Evolutionary conservation across 2,113 vertebrate species (phyloP), one percentile per base, ranked within the genome.

Genomic region (Rhinopomastus cyanomelas): DNA sequence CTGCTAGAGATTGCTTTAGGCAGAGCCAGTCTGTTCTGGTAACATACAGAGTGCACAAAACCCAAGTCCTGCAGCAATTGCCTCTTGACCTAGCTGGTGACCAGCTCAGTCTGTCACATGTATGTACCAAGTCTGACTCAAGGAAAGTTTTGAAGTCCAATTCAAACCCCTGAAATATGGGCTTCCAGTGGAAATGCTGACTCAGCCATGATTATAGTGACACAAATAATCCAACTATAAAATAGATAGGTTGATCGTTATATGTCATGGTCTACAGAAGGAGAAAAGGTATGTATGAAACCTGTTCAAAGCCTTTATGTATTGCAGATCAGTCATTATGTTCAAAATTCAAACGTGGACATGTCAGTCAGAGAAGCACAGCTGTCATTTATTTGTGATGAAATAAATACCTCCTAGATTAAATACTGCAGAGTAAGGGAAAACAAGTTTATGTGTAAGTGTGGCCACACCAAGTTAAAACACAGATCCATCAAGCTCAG

Each of bases 141-240:
- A 94, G 81, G 79, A 89, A 97, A 96, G 89, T 96, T 96, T 96
- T 89, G 94, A 93, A 81, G 78, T 94, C 81, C 91, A 92, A 95
- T 95, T 96, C 89, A 96, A 96, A 95, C 48, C 80, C 94, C 57
- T 92, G 85, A 87, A 95, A 85, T 96, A 93, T 37, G 84, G 91
- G 92, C 89, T 97, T 96, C 88, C 91, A 96, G 86, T 96, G 96
- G 96, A 97, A 97, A 97, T 4, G 93, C 87, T 96, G 96, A 94
- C 93, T 84, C 34, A 57, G 92, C 27, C 88, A 4, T 92, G 85
- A 93, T 88, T 95, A 76, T 88, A 72, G 81, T 61, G 90, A 95
- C 94, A 97, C 69, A 94, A 90, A 92, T 96, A 96, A 92, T 96
- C 90, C 95, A 95, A 73, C 92, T 92, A 85, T 87, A 95, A 95